Evolutionary conservation across 1,140 invertebrate species (phyloP), one percentile per base, ranked within the genome.

Genomic region (Diuraphis noxia): DNA sequence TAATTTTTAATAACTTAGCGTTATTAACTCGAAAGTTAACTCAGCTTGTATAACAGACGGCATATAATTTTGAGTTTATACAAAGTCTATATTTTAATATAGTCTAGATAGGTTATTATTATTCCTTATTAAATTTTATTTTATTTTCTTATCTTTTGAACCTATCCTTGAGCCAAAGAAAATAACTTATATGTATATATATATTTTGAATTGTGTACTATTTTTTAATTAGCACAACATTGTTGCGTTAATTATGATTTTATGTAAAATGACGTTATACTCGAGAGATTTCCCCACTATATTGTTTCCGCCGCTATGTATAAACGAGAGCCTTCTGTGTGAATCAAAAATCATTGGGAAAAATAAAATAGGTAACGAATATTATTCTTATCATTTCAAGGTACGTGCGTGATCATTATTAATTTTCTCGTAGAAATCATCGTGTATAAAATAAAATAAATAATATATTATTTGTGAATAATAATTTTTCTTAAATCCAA

Each of bases 271-370:
- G 21, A 40, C 52, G 52, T 88, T 88, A 88, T 88, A 88, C 86
- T 63, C 52, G 86, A 88, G 86, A 88, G 86, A 40, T 63, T 88
- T 88, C 46, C 38, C 36, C 52, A 41, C 49, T 40, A 10, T 85
- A 85, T 86, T 63, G 86, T 88, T 63, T 88, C 85, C 85, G 85
- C 85, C 85, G 40, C 40, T 87, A 36, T 63, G 38, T 63, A 36
- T 88, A 63, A 88, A 88, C 52, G 52, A 88, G 86, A 88, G 86
- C 86, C 86, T 88, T 63, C 86, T 88, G 36, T 88, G 86, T 88
- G 86, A 88, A 88, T 88, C 86, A 88, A 88, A 88, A 88, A 63
- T 88, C 86, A 88, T 88, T 40, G 86, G 25, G 52, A 88, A 88
- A 88, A 88, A 49, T 21, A 4, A 49, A 88, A 38, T 88, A 40